Conservation (phyloP, 2,113 vertebrate species). For the Oreotrochilus melanogaster region DNA sequence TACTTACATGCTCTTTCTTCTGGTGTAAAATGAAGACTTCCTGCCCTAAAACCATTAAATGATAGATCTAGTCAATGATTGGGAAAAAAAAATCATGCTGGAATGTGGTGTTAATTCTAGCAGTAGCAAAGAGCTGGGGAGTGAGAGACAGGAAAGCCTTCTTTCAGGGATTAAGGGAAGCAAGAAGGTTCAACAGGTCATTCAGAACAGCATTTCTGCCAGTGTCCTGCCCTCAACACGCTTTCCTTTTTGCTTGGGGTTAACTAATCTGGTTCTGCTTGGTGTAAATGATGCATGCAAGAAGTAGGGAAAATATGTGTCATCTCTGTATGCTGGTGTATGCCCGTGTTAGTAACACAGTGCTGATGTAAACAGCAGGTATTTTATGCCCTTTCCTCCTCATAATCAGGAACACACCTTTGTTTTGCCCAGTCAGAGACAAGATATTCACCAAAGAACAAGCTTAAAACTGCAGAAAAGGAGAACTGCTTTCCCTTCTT, state of each 20-base stretch:
- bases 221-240: background rate
- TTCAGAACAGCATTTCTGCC: background rate
- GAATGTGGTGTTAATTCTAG: background rate
- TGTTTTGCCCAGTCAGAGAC: background rate
- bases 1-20: background rate
- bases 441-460: background rate
- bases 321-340: accelerated
- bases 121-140: background rate
- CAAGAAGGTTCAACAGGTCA: background rate
- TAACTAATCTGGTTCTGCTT: background rate
- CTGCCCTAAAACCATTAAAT: background rate
- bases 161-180: background rate
- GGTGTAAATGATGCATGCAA: accelerated
- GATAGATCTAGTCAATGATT: background rate
- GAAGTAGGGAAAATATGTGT: background rate
- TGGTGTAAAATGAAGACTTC: background rate
- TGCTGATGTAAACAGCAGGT: background rate
- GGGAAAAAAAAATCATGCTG: background rate
- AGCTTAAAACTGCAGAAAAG: background rate
- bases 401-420: background rate
- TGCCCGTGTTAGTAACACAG: background rate
- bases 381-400: background rate
- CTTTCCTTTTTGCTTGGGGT: background rate
- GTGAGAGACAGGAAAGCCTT: background rate
- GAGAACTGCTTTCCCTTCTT: background rate